These are phyloP conservation scores for Chaetophractus vellerosus DNA, from an alignment of 2,797 vertebrate species.

Conservation along the genomic window DNA sequence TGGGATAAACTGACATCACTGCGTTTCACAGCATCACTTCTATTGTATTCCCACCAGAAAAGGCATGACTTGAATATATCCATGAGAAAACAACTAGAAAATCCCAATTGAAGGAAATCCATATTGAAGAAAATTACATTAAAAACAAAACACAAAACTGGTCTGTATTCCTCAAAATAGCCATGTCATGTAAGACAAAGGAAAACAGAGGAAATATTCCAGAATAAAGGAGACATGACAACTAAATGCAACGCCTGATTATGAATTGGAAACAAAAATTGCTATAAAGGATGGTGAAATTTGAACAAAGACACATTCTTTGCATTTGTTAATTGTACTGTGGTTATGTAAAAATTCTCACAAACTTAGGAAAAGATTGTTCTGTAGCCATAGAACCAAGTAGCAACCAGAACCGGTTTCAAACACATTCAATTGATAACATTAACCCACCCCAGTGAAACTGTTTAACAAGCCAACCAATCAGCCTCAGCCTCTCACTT, in stretches of 20 bases:
- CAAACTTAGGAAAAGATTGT: not conserved
- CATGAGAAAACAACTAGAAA: constrained; percentile 3
- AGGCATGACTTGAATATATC: not conserved
- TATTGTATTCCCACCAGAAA: not conserved
- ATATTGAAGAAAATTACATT: not conserved
- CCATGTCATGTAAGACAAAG: not conserved
- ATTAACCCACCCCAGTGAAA: not conserved
- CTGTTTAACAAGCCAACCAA: not conserved
- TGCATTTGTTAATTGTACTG: not conserved
- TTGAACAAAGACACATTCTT: not conserved
- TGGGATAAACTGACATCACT: not conserved
- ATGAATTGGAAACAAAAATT: not conserved
- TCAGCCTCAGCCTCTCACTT: not conserved
- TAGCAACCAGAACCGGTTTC: not conserved
- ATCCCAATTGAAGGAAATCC: not conserved
- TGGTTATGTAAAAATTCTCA: not conserved
- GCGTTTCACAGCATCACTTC: not conserved
- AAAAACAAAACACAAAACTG: constrained; percentile 17
- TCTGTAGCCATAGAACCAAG: not conserved
- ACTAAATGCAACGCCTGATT: not conserved
- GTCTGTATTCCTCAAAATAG: not conserved
- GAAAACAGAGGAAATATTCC: not conserved
- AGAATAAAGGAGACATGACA: not conserved
- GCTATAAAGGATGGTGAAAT: not conserved
- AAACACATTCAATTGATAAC: not conserved